phyloP scores from a whole-genome alignment of 37 sponge, comb jelly and placozoan species.

The Chondrosia reniformis region DNA sequence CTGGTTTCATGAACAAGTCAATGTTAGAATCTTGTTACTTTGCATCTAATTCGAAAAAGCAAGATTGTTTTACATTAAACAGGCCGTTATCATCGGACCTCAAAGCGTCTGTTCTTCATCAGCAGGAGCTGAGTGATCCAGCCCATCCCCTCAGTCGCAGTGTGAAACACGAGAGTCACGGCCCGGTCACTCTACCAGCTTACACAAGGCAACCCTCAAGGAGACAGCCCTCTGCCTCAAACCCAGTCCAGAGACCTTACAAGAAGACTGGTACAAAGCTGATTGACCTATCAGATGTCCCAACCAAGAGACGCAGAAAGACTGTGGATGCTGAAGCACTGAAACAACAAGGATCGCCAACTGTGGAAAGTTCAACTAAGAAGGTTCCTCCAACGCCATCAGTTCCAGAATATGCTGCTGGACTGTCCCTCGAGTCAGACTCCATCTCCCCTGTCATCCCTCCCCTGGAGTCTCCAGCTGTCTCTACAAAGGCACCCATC shows the following conservation, averaged over 20 bases:
- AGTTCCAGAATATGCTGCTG: constrained; percentile 76
- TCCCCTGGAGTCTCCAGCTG: neutral
- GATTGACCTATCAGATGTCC: constrained; percentile 3
- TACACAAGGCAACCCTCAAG: constrained; percentile 10
- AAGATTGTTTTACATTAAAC: constrained; percentile 1
- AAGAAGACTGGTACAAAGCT: constrained; percentile 13
- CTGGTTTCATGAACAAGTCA: neutral
- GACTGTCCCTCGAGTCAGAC: constrained; percentile 54
- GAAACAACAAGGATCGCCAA: neutral
- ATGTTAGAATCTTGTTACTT: neutral
- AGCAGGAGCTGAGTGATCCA: neutral
- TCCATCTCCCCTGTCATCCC: constrained; percentile 18
- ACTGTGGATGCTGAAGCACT: constrained; percentile 4
- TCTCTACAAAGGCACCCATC: neutral
- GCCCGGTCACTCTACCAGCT: constrained; percentile 10
- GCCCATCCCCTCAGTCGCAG: neutral
- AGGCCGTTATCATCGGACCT: neutral
- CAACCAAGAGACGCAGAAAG: neutral
- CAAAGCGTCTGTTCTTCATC: constrained; percentile 3
- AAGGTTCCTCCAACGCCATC: constrained; percentile 20
- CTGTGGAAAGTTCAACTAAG: constrained; percentile 7
- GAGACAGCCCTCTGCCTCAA: neutral
- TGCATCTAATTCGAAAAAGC: neutral
- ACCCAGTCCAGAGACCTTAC: neutral
- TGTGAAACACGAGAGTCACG: constrained; percentile 3